phyloP scores from a whole-genome alignment of 2,113 vertebrate genomes.

The Nerophis lumbriciformis region DNA sequence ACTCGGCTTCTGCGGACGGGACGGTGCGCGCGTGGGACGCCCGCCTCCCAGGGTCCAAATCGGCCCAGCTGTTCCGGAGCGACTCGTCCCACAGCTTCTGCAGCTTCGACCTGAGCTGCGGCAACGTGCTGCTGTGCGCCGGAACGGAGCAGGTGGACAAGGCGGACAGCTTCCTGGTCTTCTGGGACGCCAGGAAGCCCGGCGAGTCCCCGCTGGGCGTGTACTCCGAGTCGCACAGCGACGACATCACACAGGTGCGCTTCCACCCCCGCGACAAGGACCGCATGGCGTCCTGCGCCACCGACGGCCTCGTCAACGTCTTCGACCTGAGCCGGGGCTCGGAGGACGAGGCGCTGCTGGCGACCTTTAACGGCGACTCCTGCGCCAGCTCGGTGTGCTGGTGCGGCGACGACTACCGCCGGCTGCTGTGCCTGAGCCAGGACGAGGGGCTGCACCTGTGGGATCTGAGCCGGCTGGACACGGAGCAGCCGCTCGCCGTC shows the following conservation, averaged over 20 bases:
- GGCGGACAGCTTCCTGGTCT: conserved; percentile 85
- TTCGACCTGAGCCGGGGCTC: conserved; percentile 82
- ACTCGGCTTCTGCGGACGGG: conserved; percentile 80
- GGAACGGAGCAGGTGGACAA: conserved; percentile 82
- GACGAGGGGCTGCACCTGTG: conserved; percentile 91
- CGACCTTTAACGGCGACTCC: conserved; percentile 86
- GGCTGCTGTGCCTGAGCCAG: conserved; percentile 82
- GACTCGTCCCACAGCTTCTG: conserved; percentile 76
- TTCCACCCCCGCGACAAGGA: conserved; percentile 83
- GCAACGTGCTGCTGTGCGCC: conserved; percentile 79
- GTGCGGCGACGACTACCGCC: conserved; percentile 72
- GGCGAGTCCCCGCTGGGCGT: conserved; percentile 69
- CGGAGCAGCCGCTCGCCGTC: conserved; percentile 75
- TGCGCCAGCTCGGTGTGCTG: conserved; percentile 81
- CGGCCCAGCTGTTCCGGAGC: conserved; percentile 72
- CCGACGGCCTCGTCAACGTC: conserved; percentile 90
- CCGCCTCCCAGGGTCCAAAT: conserved; percentile 58
- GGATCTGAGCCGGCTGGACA: conserved; percentile 81
- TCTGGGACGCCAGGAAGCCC: conserved; percentile 83
- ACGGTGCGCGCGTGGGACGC: conserved; percentile 80
- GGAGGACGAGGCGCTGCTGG: conserved; percentile 83
- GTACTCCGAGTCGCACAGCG: conserved; percentile 91
- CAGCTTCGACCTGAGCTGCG: conserved; percentile 83
- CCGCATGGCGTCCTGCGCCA: conserved; percentile 80
- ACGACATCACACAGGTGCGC: conserved; percentile 86